These are phyloP conservation scores for Halcyon senegalensis DNA, from an alignment of 2,113 vertebrate genomes.

Conservation along the genomic window DNA sequence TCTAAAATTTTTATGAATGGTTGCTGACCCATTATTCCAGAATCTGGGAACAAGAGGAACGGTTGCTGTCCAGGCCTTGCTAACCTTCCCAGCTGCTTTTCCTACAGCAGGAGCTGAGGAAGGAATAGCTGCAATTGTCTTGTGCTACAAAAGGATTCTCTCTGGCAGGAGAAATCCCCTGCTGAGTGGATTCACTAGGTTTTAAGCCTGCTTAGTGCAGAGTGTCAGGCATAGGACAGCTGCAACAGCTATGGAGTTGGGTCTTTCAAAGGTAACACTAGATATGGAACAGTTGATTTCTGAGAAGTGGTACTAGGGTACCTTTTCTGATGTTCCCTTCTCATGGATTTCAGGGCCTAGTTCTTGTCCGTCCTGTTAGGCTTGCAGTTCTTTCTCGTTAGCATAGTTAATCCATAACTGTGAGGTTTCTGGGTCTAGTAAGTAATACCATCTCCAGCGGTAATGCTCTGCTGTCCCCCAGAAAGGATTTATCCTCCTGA, in stretches of 20 bases:
- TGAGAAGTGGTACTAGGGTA: background rate
- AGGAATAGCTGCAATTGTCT: background rate
- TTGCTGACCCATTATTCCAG: background rate
- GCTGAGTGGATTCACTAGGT: background rate
- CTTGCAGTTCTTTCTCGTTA: background rate
- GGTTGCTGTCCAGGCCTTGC: background rate
- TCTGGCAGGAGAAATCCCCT: background rate
- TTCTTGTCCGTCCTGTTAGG: background rate
- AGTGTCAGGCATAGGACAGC: background rate
- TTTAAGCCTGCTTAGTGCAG: background rate
- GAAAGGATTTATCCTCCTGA: background rate
- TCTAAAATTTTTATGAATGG: background rate
- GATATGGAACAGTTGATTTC: background rate
- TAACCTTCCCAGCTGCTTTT: conserved; percentile 1
- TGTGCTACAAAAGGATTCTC: background rate
- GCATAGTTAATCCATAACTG: background rate
- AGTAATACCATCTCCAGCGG: background rate
- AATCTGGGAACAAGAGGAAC: background rate
- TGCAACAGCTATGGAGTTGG: background rate
- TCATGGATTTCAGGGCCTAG: background rate
- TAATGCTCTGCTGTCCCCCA: background rate
- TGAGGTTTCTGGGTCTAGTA: background rate
- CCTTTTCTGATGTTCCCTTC: background rate
- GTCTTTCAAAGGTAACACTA: background rate
- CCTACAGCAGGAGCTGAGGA: background rate